Conservation (phyloP, 2,888 invertebrate species). For the Campoplex capitator region DNA sequence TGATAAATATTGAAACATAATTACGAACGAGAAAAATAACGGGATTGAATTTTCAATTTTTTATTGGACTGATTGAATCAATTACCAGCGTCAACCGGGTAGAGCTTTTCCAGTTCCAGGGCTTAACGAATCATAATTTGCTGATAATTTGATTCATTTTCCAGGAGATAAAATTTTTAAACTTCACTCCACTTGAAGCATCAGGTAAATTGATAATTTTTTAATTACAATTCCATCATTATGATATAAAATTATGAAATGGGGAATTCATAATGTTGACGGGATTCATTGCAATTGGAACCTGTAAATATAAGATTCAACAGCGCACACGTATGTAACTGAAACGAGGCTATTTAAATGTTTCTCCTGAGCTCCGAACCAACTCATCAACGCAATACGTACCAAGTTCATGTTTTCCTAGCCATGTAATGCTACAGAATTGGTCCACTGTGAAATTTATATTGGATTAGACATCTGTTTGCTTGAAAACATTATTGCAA, state of each 20-base stretch:
- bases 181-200: neutral
- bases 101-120: neutral
- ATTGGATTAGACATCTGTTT: slow-evolving; percentile 21
- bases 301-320: neutral
- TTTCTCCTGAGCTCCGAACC: neutral
- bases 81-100: neutral
- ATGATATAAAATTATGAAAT: neutral
- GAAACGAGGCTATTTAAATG: neutral
- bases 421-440: neutral
- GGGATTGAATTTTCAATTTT: neutral
- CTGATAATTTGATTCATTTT: neutral
- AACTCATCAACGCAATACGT: neutral
- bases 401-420: neutral
- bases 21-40: neutral
- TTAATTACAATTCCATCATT: neutral
- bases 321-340: neutral
- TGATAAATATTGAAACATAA: neutral
- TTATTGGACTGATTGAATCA: neutral
- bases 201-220: neutral
- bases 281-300: neutral
- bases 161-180: neutral
- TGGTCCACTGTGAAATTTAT: neutral
- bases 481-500: slow-evolving; percentile 14
- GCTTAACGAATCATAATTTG: neutral
- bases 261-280: neutral